Base-by-base conservation (phyloP, 2,888 invertebrate genomes). In the Cyaniris semiargus region DNA sequence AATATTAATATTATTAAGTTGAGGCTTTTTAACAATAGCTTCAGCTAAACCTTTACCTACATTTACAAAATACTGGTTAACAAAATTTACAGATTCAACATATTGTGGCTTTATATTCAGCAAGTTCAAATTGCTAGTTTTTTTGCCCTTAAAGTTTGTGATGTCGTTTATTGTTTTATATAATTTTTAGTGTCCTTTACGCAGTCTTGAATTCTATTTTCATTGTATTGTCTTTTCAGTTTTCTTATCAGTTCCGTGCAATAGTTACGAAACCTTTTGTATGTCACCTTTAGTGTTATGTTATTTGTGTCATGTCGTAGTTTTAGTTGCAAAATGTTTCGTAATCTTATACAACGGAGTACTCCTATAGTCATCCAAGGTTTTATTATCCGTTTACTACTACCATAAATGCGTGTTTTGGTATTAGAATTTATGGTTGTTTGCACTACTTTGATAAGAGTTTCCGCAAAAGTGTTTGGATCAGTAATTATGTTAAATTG, bases 141-240 rank as follows among this genome's bases (percentile, higher is more conserved):
- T 31, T 27, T 31, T 13, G 10, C n/a, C 53, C 53, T 56, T 75
- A 27, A 53, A 56, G 2, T 75, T 23, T 7, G 56, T 75, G 0
- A 75, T 56, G 34, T 38, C n/a, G n/a, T n/a, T 38, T 38, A 38
- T 75, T 60, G 34, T n/a, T n/a, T 58, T 31, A 75, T 75, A 75
- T 31, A 53, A 53, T 53, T 38, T 58, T 75, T 70, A 34, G 70
- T 34, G 27, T 75, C 56, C 56, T 31, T 58, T 75, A 34, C 13
- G 7, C 38, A 18, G n/a, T 31, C 31, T 21, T n/a, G 58, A 34
- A 75, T 31, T 34, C 13, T 75, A 8, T 18, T 75, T 34, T 31
- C 31, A 58, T 75, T 34, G 58, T 38, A n/a, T 56, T 75, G 56
- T 34, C n/a, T 34, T 75, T 75, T 60, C 0, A 38, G 27, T 27